These are phyloP conservation scores for Tetropium fuscum DNA, from an alignment of 2,888 invertebrate species.

Conservation along the genomic window DNA sequence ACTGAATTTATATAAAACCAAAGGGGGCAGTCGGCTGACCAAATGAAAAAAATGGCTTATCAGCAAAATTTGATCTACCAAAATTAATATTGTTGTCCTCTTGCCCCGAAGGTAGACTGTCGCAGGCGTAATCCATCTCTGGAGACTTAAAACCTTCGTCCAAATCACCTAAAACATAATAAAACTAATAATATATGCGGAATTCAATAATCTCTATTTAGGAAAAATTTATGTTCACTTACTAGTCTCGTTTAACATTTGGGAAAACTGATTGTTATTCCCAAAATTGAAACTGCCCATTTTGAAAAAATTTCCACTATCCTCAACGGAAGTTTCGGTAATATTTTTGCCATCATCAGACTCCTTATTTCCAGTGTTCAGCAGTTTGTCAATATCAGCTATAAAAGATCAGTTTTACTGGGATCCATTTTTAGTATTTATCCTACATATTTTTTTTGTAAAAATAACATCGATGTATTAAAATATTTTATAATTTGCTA, in stretches of 20 bases:
- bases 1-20: conserved; percentile 22
- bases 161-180: conserved; percentile 11
- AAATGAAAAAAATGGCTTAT: conserved; percentile 20
- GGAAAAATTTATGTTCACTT: neutral
- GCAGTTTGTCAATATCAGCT: neutral
- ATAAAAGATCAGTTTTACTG: neutral
- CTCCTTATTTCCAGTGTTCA: neutral
- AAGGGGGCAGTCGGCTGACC: conserved; percentile 15
- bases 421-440: neutral
- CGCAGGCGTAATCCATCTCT: neutral
- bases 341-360: neutral
- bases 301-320: conserved; percentile 14
- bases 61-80: conserved; percentile 2
- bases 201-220: no score
- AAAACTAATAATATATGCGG: no score
- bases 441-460: neutral
- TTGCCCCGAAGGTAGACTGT: conserved; percentile 9
- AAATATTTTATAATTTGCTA: no score
- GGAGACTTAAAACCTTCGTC: neutral
- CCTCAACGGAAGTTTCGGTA: neutral
- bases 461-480: no score
- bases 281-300: conserved; percentile 28
- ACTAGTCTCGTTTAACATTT: conserved; percentile 18
- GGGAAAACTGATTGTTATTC: conserved; percentile 24
- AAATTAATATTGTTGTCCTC: conserved; percentile 7